Evolutionary conservation across 2,888 invertebrate genomes (phyloP), one percentile per base, ranked within the genome.

Genomic region (Pediacus dermestoides): DNA sequence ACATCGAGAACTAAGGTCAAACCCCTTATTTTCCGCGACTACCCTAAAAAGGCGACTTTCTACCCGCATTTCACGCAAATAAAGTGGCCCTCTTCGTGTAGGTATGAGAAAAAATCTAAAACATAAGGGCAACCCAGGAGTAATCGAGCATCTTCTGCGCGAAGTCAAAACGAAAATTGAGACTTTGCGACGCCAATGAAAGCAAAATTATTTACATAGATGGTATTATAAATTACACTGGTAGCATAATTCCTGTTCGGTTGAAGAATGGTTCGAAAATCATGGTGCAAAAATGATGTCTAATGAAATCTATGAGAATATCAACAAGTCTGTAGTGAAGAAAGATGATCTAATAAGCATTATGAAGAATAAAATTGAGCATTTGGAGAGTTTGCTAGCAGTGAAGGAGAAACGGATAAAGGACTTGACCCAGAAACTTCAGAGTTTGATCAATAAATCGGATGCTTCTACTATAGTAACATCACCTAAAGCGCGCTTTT

Each of bases 351-450:
- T 69, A 2, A 66, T 76, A 10, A 70, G 69, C 4, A 58, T 70
- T 1, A 67, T 83, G 1, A 74, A 73, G 49, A 75, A 76, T 47
- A 82, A 80, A 72, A 76, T 77, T 2, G 73, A 74, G 13, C 80
- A 82, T 56, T 68, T 83, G 23, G 81, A 82, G 48, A 76, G 64
- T 47, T 60, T 83, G 41, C 48, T 82, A 2, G 72, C 74, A 49
- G 61, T 81, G 2, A 84, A 82, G 66, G 80, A 83, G 31, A 77
- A 80, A 57, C 73, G 81, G 44, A 78, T 80, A 58, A 73, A 72
- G 3, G 78, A 79, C 53, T 61, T 80, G 11, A 76, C 74, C 33
- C 71, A 67, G 25, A 77, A 78, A 55, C 53, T 79, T 1, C 74
- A 77, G 48, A 44, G 43, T 7, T 42, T 57, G 30, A 47, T 53